Evolutionary conservation across 2,888 invertebrate species (phyloP), one percentile per base, ranked within the genome.

Genomic region (Empis livida): DNA sequence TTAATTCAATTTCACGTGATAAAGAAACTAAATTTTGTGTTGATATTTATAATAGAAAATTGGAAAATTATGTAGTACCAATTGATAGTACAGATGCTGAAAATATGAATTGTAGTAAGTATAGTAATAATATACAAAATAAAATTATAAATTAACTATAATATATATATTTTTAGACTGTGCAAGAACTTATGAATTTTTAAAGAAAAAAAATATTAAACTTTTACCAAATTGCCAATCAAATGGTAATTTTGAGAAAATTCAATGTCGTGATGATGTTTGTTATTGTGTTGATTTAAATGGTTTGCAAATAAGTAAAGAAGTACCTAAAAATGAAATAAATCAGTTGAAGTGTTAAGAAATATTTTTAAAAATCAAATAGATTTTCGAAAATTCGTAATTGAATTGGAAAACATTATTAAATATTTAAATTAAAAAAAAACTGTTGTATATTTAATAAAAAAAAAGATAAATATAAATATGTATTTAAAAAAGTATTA

Each of bases 221-320:
- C 73, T 74, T 52, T 61, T 69, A 42, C 81, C 81, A 0, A 62
- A 69, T 1, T 84, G 83, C 57, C 76, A 76, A 54, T 56, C 59
- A 9, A 79, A 80, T 60, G 84, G 84, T 13, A 82, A 79, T 60
- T 84, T 77, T 59, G 66, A 76, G 44, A 50, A 54, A 45, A 67
- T 77, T 43, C 82, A 82, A 57, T 82, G 80, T 57, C 72, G 76
- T 9, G 71, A 77, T 2, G 77, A 78, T 0, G 53, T 64, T 30
- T 82, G 81, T 56, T 74, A 75, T 38, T 83, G 83, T 57, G 80
- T 82, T 0, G 76, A 82, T 57, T 51, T 59, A 0, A 70, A 80
- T 55, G 82, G 82, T 0, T 62, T 73, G 43, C 80, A 80, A 61
- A 56, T 63, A 1, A 39, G 49, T 23, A 68, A 64, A 0, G 55